These are phyloP conservation scores for Pygocentrus nattereri DNA, from an alignment of 2,797 vertebrate species.

Conservation along the genomic window DNA sequence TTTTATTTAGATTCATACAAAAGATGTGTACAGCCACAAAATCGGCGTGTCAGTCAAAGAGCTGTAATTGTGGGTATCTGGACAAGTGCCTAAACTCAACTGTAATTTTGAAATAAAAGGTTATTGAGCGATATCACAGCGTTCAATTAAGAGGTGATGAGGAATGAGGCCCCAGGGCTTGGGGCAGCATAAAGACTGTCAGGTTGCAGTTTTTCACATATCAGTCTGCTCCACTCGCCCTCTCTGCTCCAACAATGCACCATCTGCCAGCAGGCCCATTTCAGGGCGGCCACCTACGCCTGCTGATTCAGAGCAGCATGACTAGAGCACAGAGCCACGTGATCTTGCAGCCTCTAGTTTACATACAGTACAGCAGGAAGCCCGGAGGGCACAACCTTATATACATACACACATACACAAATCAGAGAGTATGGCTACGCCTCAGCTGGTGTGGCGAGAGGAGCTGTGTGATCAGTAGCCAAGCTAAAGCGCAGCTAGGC, in stretches of 20 bases:
- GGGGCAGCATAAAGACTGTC: background rate
- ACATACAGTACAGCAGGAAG: slow-evolving; percentile 31
- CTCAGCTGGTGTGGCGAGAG: slow-evolving; percentile 14
- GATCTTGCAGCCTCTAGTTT: slow-evolving; percentile 37
- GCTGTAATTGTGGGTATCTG: background rate
- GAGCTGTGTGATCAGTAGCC: slow-evolving; percentile 62
- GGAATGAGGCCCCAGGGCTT: background rate
- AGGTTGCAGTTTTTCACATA: slow-evolving; percentile 11
- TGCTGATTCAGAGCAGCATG: slow-evolving; percentile 45
- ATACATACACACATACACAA: slow-evolving; percentile 3
- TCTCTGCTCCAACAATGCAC: slow-evolving; percentile 53
- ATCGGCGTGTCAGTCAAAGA: background rate
- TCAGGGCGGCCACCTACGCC: slow-evolving; percentile 48
- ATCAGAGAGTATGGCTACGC: slow-evolving; percentile 6
- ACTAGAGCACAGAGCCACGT: slow-evolving; percentile 34
- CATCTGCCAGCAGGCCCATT: slow-evolving; percentile 51
- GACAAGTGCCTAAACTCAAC: background rate
- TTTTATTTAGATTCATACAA: background rate
- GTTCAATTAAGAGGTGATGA: slow-evolving; percentile 6
- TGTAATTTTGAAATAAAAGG: background rate
- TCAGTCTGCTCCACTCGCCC: slow-evolving; percentile 25
- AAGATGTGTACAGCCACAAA: background rate
- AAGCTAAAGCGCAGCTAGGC: slow-evolving; percentile 58
- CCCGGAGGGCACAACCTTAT: slow-evolving; percentile 26
- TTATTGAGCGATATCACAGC: background rate